phyloP scores from a whole-genome alignment of 2,888 invertebrate genomes.

The Abrostola triplasia region DNA sequence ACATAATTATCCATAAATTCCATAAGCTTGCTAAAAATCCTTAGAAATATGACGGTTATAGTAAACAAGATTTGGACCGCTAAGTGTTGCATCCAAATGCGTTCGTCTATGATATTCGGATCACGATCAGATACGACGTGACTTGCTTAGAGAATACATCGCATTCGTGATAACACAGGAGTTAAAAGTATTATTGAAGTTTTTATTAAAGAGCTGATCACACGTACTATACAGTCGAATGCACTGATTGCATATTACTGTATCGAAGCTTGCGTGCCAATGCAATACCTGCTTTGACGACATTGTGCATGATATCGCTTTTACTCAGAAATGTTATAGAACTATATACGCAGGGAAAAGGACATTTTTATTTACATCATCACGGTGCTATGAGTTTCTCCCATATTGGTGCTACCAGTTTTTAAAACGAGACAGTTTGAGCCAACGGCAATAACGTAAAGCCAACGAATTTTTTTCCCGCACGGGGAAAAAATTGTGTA shows the following conservation, averaged over 20 bases:
- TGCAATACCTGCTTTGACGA: neutral
- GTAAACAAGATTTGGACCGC: conserved; percentile 30
- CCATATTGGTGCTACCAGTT: too few species aligned
- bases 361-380: too few species aligned
- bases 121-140: conserved; percentile 36
- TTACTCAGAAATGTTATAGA: too few species aligned
- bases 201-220: neutral
- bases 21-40: neutral
- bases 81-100: conserved; percentile 27
- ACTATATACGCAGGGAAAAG: too few species aligned
- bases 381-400: too few species aligned
- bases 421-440: too few species aligned
- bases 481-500: too few species aligned
- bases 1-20: neutral
- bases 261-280: neutral
- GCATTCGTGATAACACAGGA: conserved; percentile 15
- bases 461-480: too few species aligned
- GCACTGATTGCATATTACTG: neutral
- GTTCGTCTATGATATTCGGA: conserved; percentile 3
- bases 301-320: too few species aligned
- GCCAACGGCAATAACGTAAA: too few species aligned
- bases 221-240: neutral
- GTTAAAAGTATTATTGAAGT: conserved; percentile 15
- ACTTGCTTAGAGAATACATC: neutral
- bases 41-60: conserved; percentile 29